Evolutionary conservation across 2,888 invertebrate species (phyloP).

Genomic region (Melinaea menophilus): DNA sequence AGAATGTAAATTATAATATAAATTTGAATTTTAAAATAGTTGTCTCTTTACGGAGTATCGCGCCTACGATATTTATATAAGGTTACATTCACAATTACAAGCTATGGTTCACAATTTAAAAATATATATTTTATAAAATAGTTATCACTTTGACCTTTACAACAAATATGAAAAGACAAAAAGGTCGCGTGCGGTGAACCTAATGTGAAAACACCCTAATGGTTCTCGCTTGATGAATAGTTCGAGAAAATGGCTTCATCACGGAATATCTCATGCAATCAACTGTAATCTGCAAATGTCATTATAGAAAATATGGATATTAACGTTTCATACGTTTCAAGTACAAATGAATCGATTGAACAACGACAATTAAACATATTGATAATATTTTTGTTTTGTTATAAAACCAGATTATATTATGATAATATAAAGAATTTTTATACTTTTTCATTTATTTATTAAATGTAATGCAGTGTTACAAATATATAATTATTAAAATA

Average conservation of each 20-base stretch:
- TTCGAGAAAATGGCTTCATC: slow-evolving; percentile 8
- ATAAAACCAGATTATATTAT: too few relatives aligned
- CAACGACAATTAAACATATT: not conserved
- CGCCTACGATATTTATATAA: too few relatives aligned
- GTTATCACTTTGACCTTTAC: not conserved
- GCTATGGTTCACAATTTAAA: not conserved
- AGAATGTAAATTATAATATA: too few relatives aligned
- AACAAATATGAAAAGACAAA: not conserved
- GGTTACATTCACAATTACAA: too few relatives aligned
- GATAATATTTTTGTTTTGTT: not conserved
- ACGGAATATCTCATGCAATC: slow-evolving; percentile 8
- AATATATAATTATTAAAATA: not conserved
- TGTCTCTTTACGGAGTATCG: too few relatives aligned
- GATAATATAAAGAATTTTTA: too few relatives aligned
- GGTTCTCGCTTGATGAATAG: slow-evolving; percentile 6
- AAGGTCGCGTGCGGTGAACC: slow-evolving; percentile 4
- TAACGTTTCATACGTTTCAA: not conserved
- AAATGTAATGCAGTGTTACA: not conserved
- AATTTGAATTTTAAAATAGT: too few relatives aligned
- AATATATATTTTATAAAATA: not conserved
- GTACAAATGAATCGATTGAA: not conserved
- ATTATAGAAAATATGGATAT: slow-evolving; percentile 5
- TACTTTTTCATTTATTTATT: too few relatives aligned
- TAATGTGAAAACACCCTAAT: slow-evolving; percentile 5
- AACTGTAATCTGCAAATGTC: slow-evolving; percentile 7